Base-by-base conservation (phyloP, 1,140 invertebrate genomes). In the Venustaconcha ellipsiformis region DNA sequence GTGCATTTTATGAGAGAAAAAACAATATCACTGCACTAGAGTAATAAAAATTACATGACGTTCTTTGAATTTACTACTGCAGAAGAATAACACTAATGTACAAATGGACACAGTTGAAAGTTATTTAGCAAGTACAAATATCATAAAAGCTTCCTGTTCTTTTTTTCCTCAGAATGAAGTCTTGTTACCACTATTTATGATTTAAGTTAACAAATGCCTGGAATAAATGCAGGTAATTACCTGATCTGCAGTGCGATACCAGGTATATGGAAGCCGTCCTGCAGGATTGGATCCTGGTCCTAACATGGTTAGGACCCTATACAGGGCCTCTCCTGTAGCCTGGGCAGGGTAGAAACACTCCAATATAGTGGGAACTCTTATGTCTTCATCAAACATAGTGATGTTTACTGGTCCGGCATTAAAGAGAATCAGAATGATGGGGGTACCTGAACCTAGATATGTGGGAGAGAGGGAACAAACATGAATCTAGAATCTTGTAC, bases 281-380 rank as follows among this genome's bases (percentile, higher is more conserved):
- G 85, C 86, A 8, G 88, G 88, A 72, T 83, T 87, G 15, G 78
- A 73, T 55, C 80, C 66, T 14, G 37, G 48, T 15, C 78, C 83
- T n/a, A 78, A 78, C 64, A 70, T 82, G 0, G 78, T 79, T 4
- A 89, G 67, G 11, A 84, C 80, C 18, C 72, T 78, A 15, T 48
- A 69, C 1, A 90, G 56, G 4, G 87, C 89, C 23, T 86, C 81
- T 1, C 88, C 89, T 4, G 86, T 81, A 0, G 81, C 72, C 71
- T 90, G 88, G 6, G 82, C 88, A n/a, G 87, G 86, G 70, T 85
- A 89, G 69, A 88, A 88, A 73, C 86, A 87, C 57, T 87, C 79
- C n/a, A 90, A 57, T 23, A 90, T 89, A 20, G 84, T 81, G 11
- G 65, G 37, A 0, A 89, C 82, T 12, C 64, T n/a, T 5, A 65